Percentiles rank a stretch among this genome's conserved stretches.
Conservation (phyloP, 1,140 invertebrate species). For the Adelges cooleyi region DNA sequence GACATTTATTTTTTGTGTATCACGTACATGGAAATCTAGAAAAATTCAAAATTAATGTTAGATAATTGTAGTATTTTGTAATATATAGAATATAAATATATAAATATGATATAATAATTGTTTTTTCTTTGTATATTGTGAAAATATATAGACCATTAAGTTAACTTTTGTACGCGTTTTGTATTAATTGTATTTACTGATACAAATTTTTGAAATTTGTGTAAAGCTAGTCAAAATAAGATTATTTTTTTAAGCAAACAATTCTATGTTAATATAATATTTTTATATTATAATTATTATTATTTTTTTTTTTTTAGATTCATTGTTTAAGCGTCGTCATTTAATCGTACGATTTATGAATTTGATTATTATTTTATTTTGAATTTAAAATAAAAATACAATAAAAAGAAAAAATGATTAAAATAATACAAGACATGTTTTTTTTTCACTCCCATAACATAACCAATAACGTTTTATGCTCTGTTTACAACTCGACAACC, state of each 20-base stretch:
- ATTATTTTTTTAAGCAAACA: neutral
- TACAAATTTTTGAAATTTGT: conserved; percentile 21
- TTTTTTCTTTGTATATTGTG: conserved; percentile 5
- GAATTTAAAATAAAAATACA: neutral
- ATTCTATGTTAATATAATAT: neutral
- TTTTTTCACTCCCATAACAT: no score
- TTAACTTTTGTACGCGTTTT: conserved; percentile 18
- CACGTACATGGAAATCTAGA: conserved; percentile 2
- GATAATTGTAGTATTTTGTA: neutral
- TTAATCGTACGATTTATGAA: conserved; percentile 11
- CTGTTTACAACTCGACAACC: no score
- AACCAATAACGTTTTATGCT: no score
- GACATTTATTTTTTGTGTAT: conserved; percentile 8
- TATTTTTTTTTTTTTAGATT: conserved; percentile 11
- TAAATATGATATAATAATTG: neutral
- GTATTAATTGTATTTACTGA: neutral
- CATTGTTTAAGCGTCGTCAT: conserved; percentile 9
- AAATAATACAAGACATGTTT: no score
- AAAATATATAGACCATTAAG: neutral
- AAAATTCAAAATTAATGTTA: conserved; percentile 21
- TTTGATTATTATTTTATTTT: neutral
- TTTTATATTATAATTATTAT: neutral
- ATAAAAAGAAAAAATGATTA: no score
- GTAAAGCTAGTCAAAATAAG: conserved; percentile 24
- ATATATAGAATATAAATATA: neutral